phyloP scores from a whole-genome alignment of 2,888 invertebrate species.

The Drosophila atripex region DNA sequence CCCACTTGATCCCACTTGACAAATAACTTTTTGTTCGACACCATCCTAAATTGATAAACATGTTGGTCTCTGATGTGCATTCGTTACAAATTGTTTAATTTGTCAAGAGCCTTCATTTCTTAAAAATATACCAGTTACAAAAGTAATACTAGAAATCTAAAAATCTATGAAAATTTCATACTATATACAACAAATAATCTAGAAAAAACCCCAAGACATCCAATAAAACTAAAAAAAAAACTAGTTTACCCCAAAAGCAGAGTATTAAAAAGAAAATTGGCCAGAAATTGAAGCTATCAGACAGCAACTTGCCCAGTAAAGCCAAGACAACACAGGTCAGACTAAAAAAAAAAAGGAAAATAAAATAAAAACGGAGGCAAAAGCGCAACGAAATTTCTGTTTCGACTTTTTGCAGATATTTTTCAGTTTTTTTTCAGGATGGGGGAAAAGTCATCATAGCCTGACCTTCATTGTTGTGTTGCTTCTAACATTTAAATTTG shows the following conservation, averaged over 20 bases:
- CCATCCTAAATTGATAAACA: too few species aligned
- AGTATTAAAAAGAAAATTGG: constrained; percentile 59
- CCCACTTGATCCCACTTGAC: too few species aligned
- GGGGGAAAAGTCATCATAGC: constrained; percentile 50
- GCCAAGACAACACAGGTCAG: constrained; percentile 48
- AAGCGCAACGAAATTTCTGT: constrained; percentile 34
- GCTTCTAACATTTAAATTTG: constrained; percentile 73
- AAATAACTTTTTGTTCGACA: too few species aligned
- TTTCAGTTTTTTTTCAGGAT: constrained; percentile 5
- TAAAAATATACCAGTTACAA: too few species aligned
- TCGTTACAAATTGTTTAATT: too few species aligned
- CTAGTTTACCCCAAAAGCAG: background rate
- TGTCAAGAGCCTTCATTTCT: too few species aligned
- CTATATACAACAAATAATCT: too few species aligned
- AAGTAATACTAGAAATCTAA: too few species aligned
- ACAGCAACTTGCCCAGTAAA: constrained; percentile 51
- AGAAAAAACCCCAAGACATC: too few species aligned
- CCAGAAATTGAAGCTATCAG: constrained; percentile 71
- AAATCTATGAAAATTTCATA: too few species aligned
- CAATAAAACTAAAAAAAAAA: background rate
- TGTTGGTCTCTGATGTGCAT: too few species aligned
- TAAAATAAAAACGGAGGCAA: constrained; percentile 29
- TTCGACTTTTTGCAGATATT: constrained; percentile 8
- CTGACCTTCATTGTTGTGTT: constrained; percentile 69
- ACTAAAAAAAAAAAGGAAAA: constrained; percentile 21